Conservation (phyloP, 1,140 invertebrate genomes). For the Calephelis virginiensis region DNA sequence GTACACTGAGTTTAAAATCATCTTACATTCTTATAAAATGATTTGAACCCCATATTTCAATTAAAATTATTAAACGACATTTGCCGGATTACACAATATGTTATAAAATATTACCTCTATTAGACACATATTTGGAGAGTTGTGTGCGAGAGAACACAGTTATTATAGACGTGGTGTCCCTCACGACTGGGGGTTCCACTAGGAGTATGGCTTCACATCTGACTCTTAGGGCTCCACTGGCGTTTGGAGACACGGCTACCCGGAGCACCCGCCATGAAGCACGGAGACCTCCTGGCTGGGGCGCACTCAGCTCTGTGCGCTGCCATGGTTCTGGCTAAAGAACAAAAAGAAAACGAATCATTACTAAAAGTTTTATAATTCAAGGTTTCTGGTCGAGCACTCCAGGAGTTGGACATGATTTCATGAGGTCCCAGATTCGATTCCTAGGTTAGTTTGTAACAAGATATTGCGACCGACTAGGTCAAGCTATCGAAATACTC, state of each 20-base stretch:
- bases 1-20: too few species aligned
- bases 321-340: conserved; percentile 62
- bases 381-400: too few species aligned
- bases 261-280: conserved; percentile 61
- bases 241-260: conserved; percentile 47
- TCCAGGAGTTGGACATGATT: too few species aligned
- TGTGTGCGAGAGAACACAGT: conserved; percentile 62
- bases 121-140: conserved; percentile 65
- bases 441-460: too few species aligned
- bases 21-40: too few species aligned
- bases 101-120: conserved; percentile 41
- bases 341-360: conserved; percentile 12
- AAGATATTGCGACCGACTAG: too few species aligned
- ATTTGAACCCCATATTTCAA: too few species aligned
- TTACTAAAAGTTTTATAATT: neutral
- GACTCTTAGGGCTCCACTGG: conserved; percentile 57
- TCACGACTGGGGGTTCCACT: conserved; percentile 59
- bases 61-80: too few species aligned
- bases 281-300: conserved; percentile 52
- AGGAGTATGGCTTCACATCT: conserved; percentile 57
- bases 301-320: conserved; percentile 47
- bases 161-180: conserved; percentile 48
- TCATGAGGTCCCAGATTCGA: too few species aligned
- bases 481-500: too few species aligned
- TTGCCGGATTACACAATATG: too few species aligned